Conservation (phyloP, 2,797 vertebrate species). For the Ctenosaura bakeri region DNA sequence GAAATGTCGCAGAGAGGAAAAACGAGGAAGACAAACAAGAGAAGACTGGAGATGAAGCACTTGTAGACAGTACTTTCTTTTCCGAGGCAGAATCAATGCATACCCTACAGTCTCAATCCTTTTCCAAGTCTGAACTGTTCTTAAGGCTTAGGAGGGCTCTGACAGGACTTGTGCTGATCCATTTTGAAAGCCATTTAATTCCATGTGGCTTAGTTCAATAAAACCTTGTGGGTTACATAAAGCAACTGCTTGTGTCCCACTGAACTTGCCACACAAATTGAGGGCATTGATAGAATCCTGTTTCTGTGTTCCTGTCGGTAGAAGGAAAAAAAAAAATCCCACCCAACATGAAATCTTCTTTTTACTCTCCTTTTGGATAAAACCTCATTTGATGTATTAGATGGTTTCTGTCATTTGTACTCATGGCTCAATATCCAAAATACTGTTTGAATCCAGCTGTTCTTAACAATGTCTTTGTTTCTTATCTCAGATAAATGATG, state of each 20-base stretch:
- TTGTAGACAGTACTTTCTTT: background rate
- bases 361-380: background rate
- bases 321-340: background rate
- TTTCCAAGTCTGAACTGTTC: slow-evolving; percentile 4
- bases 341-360: background rate
- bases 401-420: slow-evolving; percentile 13
- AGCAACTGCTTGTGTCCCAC: slow-evolving; percentile 15
- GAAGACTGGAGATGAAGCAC: background rate
- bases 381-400: slow-evolving; percentile 12
- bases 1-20: background rate
- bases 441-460: slow-evolving; percentile 10
- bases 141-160: slow-evolving; percentile 18
- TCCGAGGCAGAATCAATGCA: background rate
- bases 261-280: slow-evolving; percentile 21
- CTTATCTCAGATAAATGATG: slow-evolving; percentile 27
- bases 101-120: slow-evolving; percentile 1
- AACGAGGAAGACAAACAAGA: background rate
- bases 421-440: slow-evolving; percentile 24
- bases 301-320: background rate
- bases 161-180: slow-evolving; percentile 20
- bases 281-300: slow-evolving; percentile 3
- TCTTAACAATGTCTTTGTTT: slow-evolving; percentile 14
- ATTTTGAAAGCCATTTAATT: slow-evolving; percentile 9
- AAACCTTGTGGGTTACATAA: slow-evolving; percentile 15
- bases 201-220: slow-evolving; percentile 20